phyloP scores from a whole-genome alignment of 2,888 invertebrate genomes.

The Lasioglossum pauxillum region DNA sequence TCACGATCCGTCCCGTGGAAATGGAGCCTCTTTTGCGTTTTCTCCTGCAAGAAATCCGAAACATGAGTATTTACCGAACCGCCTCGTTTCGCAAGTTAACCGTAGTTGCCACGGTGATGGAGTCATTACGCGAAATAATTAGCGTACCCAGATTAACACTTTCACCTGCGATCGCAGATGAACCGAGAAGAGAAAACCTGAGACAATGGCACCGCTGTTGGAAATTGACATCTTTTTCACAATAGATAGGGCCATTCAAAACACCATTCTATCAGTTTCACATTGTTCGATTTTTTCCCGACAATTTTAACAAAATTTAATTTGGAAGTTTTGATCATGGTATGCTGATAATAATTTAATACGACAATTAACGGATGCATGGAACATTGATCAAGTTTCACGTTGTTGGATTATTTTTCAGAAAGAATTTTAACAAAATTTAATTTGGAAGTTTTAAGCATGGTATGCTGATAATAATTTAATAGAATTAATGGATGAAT shows the following conservation, averaged over 20 bases:
- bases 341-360: neutral
- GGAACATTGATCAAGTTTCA: neutral
- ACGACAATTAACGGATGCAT: too few relatives aligned
- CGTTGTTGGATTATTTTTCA: too few relatives aligned
- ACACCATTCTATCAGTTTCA: neutral
- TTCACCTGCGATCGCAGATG: neutral
- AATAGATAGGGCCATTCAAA: neutral
- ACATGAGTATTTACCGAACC: neutral
- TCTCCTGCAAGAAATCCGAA: constrained; percentile 86
- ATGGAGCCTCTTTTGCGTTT: constrained; percentile 90
- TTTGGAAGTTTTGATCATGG: neutral
- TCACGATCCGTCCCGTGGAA: constrained; percentile 90
- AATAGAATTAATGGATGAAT: too few relatives aligned
- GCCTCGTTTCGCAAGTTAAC: neutral
- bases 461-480: too few relatives aligned
- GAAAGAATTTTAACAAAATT: neutral
- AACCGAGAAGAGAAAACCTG: neutral
- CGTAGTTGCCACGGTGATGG: neutral
- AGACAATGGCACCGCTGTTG: neutral
- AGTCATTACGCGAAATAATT: neutral
- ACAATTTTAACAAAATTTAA: neutral
- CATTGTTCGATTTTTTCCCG: neutral
- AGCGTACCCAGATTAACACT: neutral
- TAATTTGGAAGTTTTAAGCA: neutral
- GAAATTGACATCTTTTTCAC: neutral